Evolutionary conservation across 2,113 vertebrate species (phyloP), one percentile per base, ranked within the genome.

Genomic region (Platysteira castanea): DNA sequence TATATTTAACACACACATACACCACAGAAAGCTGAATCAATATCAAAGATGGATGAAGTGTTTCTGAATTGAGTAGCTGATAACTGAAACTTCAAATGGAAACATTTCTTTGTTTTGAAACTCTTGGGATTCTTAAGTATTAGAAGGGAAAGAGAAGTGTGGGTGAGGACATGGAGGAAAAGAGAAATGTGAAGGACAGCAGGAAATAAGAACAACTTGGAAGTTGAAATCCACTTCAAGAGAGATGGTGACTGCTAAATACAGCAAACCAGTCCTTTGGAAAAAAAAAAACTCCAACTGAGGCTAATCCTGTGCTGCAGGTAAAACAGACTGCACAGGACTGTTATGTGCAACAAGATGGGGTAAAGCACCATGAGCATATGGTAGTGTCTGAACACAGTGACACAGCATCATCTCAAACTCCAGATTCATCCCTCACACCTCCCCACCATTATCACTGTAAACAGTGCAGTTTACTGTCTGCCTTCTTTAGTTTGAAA

Each of bases 261-360:
- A 69, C 4, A 69, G 54, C 30, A 64, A 80, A 77, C 6, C 9
- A 35, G 15, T 10, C 37, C 44, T 46, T 31, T 0, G 5, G 28
- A 44, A 71, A 69, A n/a, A n/a, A 92, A 63, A 19, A 19, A 8
- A 11, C 28, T 61, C 60, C 22, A 89, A 6, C 20, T 19, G 30
- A 44, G 71, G 61, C n/a, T 15, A 56, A 27, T 31, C 10, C 23
- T 2, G 3, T 30, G 28, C 31, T 68, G 10, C 47, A 87, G 52
- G 75, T 74, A 61, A 65, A 69, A 73, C 14, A 79, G 46, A 46
- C 23, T 53, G 47, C 30, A n/a, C 31, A 56, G 37, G 21, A 57
- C 20, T 24, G 18, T 3, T 42, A 1, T 0, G 1, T 31, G 28
- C 7, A 56, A 14, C 18, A 60, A 24, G 26, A 39, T 16, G 23